Percentiles rank a stretch among this genome's conserved stretches.
Evolutionary conservation across 2,888 invertebrate genomes (phyloP).

Genomic region (Barypeithes pellucidus): DNA sequence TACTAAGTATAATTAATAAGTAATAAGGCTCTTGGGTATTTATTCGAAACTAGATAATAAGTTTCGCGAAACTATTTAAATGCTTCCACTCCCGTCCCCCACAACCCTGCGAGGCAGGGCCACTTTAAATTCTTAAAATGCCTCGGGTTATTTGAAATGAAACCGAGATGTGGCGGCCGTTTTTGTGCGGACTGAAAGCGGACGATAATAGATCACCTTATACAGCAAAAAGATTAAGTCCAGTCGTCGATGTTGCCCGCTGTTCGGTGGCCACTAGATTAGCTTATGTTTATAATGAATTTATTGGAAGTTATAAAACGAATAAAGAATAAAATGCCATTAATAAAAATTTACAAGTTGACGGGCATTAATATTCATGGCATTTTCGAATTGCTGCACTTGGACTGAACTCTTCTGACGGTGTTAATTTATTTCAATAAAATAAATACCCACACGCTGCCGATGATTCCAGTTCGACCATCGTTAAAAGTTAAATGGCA

Average conservation of each 20-base stretch:
- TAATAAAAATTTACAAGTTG: constrained; percentile 48
- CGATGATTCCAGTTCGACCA: background rate
- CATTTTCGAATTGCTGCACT: constrained; percentile 33
- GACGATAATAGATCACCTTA: constrained; percentile 33
- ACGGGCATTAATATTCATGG: constrained; percentile 48
- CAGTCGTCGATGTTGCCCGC: constrained; percentile 27
- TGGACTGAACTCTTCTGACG: constrained; percentile 14
- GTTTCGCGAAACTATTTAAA: constrained; percentile 6
- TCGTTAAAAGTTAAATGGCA: constrained; percentile 38
- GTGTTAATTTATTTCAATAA: constrained; percentile 52
- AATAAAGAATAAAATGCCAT: constrained; percentile 37
- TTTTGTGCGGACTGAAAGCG: constrained; percentile 36
- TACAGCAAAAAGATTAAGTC: constrained; percentile 9
- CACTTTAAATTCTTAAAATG: constrained; percentile 20
- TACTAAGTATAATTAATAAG: too few species aligned
- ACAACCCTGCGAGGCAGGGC: background rate
- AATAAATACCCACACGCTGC: constrained; percentile 39
- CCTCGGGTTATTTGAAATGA: constrained; percentile 42
- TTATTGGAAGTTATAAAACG: constrained; percentile 34
- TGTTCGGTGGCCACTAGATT: constrained; percentile 38
- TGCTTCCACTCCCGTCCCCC: background rate
- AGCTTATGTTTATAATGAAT: constrained; percentile 40
- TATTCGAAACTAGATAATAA: background rate
- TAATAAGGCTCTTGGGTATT: background rate
- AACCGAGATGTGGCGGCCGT: constrained; percentile 33